Evolutionary conservation across 1,140 invertebrate genomes (phyloP).

Genomic region (Drosophila takahashii): DNA sequence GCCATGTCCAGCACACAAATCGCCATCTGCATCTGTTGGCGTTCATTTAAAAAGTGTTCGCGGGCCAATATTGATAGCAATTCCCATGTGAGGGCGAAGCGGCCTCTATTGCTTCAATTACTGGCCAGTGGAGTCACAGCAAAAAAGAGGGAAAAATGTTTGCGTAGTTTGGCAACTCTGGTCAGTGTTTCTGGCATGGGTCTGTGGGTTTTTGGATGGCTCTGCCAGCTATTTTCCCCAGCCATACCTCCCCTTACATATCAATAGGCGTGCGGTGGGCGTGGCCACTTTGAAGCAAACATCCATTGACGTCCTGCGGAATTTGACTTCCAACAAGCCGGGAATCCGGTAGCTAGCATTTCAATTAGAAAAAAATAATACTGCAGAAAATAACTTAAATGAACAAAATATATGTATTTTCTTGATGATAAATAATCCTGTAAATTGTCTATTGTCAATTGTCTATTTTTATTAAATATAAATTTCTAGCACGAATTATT

Average conservation of each 20-base stretch:
- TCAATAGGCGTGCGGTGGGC: constrained; percentile 31
- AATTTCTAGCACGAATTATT: too few species aligned
- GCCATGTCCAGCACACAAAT: constrained; percentile 13
- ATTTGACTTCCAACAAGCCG: constrained; percentile 15
- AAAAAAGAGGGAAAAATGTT: constrained; percentile 25
- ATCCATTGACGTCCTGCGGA: constrained; percentile 1
- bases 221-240: neutral
- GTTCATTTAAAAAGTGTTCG: constrained; percentile 71
- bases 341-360: constrained; percentile 13
- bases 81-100: constrained; percentile 43
- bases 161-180: constrained; percentile 52
- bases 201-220: constrained; percentile 17
- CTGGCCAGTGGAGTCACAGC: constrained; percentile 10
- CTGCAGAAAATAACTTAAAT: neutral
- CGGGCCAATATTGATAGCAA: constrained; percentile 77
- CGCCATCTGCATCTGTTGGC: constrained; percentile 39
- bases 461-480: too few species aligned
- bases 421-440: too few species aligned
- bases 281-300: constrained; percentile 30
- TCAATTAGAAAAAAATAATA: neutral
- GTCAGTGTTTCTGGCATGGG: constrained; percentile 8
- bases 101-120: constrained; percentile 74
- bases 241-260: neutral
- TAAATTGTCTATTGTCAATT: too few species aligned
- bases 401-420: neutral